phyloP scores from a whole-genome alignment of 2,888 invertebrate species.

The Idaea aversata region DNA sequence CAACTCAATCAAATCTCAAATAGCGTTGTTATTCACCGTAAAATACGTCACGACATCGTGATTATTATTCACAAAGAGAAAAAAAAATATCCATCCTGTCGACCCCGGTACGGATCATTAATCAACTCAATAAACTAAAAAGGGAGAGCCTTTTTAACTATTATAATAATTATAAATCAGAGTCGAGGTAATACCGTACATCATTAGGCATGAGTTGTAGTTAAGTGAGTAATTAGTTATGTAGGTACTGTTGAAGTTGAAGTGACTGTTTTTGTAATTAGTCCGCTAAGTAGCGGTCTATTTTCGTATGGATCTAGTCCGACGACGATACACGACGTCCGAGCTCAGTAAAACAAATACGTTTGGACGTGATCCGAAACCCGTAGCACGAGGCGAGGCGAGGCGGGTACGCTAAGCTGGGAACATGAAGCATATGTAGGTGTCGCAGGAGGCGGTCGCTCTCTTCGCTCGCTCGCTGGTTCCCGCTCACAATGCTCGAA shows the following conservation, averaged over 20 bases:
- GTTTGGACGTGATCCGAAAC: neutral
- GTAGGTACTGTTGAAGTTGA: neutral
- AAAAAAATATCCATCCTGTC: neutral
- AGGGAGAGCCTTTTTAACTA: neutral
- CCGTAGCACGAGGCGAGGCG: neutral
- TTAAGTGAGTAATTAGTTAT: neutral
- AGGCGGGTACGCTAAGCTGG: neutral
- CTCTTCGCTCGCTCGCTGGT: neutral
- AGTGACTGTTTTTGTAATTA: neutral
- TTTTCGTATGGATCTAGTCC: neutral
- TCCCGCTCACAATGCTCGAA: constrained; percentile 23
- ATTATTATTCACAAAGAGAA: neutral
- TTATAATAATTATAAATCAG: neutral
- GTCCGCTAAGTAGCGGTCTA: neutral
- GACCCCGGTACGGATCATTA: constrained; percentile 1
- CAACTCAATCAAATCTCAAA: neutral
- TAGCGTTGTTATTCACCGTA: neutral
- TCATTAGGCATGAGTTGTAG: neutral
- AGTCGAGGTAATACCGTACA: neutral
- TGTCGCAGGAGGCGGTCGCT: neutral
- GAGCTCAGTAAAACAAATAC: neutral
- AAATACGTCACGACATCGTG: neutral
- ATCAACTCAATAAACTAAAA: neutral
- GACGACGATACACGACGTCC: neutral
- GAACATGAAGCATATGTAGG: neutral